Conservation (phyloP, 2,797 vertebrate genomes). For the Sebastes aleutianus region DNA sequence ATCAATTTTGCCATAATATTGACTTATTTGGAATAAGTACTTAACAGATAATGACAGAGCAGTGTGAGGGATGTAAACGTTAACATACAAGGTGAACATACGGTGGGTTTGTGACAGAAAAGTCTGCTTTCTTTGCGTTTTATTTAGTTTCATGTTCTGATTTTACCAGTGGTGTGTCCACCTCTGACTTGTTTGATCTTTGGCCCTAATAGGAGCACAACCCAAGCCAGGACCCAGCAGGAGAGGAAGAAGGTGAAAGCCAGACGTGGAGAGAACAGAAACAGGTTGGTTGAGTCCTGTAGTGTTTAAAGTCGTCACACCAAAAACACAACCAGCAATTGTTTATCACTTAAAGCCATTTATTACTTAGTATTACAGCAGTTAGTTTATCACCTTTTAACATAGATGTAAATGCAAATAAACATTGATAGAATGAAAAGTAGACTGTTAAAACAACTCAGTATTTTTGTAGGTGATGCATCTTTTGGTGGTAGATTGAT, state of each 20-base stretch:
- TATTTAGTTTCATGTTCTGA: slow-evolving; percentile 59
- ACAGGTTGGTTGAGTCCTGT: slow-evolving; percentile 80
- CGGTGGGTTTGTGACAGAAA: neutral
- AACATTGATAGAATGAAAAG: neutral
- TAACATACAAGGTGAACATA: too few relatives aligned
- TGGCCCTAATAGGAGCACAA: slow-evolving; percentile 80
- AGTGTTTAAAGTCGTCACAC: neutral
- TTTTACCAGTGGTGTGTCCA: slow-evolving; percentile 79
- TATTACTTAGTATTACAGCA: neutral
- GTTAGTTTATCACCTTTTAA: neutral
- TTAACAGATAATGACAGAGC: neutral
- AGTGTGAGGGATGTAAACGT: neutral
- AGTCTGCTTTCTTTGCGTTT: neutral
- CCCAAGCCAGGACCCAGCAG: slow-evolving; percentile 86
- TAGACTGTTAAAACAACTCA: neutral
- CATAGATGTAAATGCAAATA: neutral
- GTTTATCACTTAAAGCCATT: neutral
- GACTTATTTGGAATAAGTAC: neutral
- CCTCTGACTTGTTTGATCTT: slow-evolving; percentile 79
- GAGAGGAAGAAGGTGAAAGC: slow-evolving; percentile 91
- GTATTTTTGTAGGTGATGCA: neutral
- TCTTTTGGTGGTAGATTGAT: neutral
- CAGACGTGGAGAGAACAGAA: slow-evolving; percentile 80
- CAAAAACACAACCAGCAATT: neutral
- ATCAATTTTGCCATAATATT: neutral